Base-by-base conservation (phyloP, 2,113 vertebrate genomes). In the Tauraco erythrolophus region DNA sequence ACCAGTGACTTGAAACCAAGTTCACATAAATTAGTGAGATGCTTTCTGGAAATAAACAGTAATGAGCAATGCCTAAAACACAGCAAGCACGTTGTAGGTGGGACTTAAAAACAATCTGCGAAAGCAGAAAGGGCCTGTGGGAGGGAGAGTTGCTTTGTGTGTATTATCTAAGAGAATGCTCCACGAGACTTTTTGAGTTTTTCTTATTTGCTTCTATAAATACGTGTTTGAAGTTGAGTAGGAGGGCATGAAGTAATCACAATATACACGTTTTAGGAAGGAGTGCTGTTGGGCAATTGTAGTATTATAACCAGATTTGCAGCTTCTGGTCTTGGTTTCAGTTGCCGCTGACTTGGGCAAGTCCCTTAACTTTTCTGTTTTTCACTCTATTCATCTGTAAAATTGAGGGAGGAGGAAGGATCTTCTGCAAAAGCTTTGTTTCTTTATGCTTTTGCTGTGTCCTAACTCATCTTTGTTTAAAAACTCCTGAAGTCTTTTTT, bases 21-120 rank as follows among this genome's bases (percentile, higher is more conserved):
- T 97, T 98, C 95, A 96, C 62, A 97, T 96, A 97, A 98, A 95
- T 80, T 92, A 96, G 84, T 50, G 58, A 91, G 93, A 81, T 53
- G n/a, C 78, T 92, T 96, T 96, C 77, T 96, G 95, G 91, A 97
- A 96, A 91, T 87, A 95, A 94, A 96, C 83, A 71, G 88, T 78
- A 53, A 84, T 97, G 96, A 97, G 84, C 96, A 97, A 97, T 96
- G 96, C 90, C 96, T 84, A 95, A 84, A 96, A 76, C 69, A 46
- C 30, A 80, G 85, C 66, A 53, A 93, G 51, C 24, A 0, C 1
- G 0, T 93, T 78, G 81, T 94, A 94, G 94, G 88, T 92, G 88
- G 94, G 82, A 94, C 90, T 93, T 92, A 81, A 97, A 97, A 92
- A 92, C 90, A 97, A 50, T 94, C 90, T 95, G 85, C 7, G 68